phyloP scores from a whole-genome alignment of 2,888 invertebrate genomes.

The Polia nebulosa region DNA sequence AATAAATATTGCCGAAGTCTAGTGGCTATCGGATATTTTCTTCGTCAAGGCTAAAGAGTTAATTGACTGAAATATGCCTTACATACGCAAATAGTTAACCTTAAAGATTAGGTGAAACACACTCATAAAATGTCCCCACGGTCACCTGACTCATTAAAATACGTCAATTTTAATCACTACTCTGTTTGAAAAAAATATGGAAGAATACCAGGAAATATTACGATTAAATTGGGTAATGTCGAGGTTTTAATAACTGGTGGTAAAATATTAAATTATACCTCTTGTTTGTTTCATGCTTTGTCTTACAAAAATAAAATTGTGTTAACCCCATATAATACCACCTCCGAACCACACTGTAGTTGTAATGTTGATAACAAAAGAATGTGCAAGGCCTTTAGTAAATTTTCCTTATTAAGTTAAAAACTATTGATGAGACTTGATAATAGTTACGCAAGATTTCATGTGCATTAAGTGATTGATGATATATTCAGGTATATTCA shows the following conservation, averaged over 20 bases:
- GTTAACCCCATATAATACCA: slow-evolving; percentile 37
- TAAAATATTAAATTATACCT: slow-evolving; percentile 19
- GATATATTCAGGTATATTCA: background rate
- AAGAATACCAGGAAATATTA: slow-evolving; percentile 18
- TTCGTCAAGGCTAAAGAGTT: slow-evolving; percentile 21
- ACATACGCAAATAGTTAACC: slow-evolving; percentile 20
- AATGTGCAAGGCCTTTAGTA: slow-evolving; percentile 47
- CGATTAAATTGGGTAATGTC: slow-evolving; percentile 21
- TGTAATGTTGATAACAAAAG: slow-evolving; percentile 53
- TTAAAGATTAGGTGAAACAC: slow-evolving; percentile 22
- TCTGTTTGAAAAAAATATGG: slow-evolving; percentile 1
- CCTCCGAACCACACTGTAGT: slow-evolving; percentile 16
- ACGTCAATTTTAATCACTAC: background rate
- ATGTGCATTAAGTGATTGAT: background rate
- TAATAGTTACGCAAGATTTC: slow-evolving; percentile 16
- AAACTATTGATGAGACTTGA: slow-evolving; percentile 41
- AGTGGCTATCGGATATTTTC: slow-evolving; percentile 32
- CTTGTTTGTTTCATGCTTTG: slow-evolving; percentile 21
- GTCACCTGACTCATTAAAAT: slow-evolving; percentile 27
- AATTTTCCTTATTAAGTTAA: slow-evolving; percentile 24
- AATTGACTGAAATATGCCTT: slow-evolving; percentile 27
- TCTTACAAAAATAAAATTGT: slow-evolving; percentile 37
- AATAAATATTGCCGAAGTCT: slow-evolving; percentile 41
- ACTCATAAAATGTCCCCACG: slow-evolving; percentile 18
- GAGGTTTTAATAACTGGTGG: slow-evolving; percentile 16